Evolutionary conservation across 2,797 vertebrate species (phyloP), one percentile per base, ranked within the genome.

Genomic region (Harpagifer antarcticus): DNA sequence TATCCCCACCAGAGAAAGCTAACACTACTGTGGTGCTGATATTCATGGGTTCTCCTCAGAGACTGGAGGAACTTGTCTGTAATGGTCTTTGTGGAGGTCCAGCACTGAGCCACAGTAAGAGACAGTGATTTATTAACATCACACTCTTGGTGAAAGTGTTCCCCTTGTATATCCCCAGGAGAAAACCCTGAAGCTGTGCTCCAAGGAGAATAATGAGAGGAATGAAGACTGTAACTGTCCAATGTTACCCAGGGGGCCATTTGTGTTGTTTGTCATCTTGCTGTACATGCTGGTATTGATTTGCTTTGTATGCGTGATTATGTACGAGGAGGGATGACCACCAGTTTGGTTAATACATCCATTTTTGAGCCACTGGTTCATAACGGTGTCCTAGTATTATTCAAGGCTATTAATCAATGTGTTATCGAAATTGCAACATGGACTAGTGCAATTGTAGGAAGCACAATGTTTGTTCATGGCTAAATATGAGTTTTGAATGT

Each of bases 61-160:
- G 3, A 27, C n/a, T 1, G 11, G 5, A 61, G 56, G 55, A 60
- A 66, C 61, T 31, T 12, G 73, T 31, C 43, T 15, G 43, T 42
- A 48, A 60, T 12, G 14, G 9, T 13, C 42, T 3, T 42, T n/a
- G 1, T 49, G 20, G 53, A 48, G n/a, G 60, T 31, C 49, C 13
- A 37, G 23, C 37, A 17, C 48, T 23, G 19, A 52, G 4, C 48
- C 33, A 27, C 19, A n/a, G 10, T n/a, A 20, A 44, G 54, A 58
- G 17, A 17, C 13, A 44, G 47, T 23, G 62, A 58, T 23, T 72
- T 48, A 48, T 63, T 37, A 68, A n/a, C 54, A 5, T 48, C 54
- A 5, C 66, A 1, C 1, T 43, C 15, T 20, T 43, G 10, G 68
- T 42, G 3, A 42, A 13, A 53, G 52, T 31, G 53, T 31, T 27